Evolutionary conservation across 1,140 invertebrate species (phyloP).

Genomic region (Ceratina japonica): DNA sequence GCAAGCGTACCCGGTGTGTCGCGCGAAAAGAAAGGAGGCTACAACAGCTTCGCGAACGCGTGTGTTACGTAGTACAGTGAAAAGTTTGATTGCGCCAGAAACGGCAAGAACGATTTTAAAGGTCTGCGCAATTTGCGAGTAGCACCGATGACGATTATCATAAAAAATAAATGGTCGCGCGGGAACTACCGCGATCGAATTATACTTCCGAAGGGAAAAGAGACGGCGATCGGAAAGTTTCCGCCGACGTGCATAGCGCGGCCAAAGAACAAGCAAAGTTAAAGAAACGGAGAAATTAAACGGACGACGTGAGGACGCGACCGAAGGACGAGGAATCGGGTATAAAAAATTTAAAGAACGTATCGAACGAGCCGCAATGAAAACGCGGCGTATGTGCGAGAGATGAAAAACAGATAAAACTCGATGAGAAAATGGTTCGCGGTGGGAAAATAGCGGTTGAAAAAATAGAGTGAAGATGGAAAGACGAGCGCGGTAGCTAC

Average conservation of each 20-base stretch:
- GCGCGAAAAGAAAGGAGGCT: conserved; percentile 1
- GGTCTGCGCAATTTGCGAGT: no score
- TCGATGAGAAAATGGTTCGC: not conserved
- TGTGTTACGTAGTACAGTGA: not conserved
- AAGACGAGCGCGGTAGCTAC: not conserved
- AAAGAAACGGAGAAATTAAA: not conserved
- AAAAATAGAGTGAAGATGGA: not conserved
- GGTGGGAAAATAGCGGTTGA: not conserved
- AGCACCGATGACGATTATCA: no score
- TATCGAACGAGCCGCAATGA: conserved; percentile 5
- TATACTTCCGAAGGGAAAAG: not conserved
- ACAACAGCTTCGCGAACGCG: not conserved
- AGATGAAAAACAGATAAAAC: not conserved
- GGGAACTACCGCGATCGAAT: no score
- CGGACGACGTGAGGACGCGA: not conserved
- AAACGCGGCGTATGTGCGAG: not conserved
- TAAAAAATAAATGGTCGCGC: no score
- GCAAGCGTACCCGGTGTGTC: not conserved
- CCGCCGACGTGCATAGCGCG: no score
- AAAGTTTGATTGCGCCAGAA: no score
- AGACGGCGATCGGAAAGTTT: no score
- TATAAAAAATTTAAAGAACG: conserved; percentile 21
- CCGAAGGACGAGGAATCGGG: not conserved
- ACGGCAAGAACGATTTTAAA: no score
- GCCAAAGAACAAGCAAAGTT: no score